A percentile compares a stretch with the other conserved stretches of the same genome.
phyloP scores from a whole-genome alignment of 2,113 vertebrate genomes.

The Gymnocephalus cernua region DNA sequence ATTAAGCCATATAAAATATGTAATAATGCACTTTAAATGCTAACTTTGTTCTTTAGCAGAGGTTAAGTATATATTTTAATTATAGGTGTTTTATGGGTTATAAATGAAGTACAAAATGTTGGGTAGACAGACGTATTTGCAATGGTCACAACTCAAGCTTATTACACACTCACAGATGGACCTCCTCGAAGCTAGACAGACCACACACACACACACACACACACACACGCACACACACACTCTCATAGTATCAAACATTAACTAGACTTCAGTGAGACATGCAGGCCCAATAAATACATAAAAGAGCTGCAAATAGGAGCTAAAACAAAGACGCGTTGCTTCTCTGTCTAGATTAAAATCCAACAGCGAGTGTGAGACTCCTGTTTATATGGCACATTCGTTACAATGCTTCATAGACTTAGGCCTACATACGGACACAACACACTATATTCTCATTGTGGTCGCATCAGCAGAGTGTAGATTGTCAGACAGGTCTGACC shows the following conservation, averaged over 20 bases:
- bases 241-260: conserved; percentile 54
- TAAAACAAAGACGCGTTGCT: conserved; percentile 35
- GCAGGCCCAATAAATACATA: conserved; percentile 57
- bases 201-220: conserved; percentile 30
- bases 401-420: not conserved
- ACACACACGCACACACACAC: conserved; percentile 33
- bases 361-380: conserved; percentile 27
- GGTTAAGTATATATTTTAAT: not conserved
- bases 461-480: conserved; percentile 35
- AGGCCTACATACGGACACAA: not conserved
- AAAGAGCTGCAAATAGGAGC: conserved; percentile 26
- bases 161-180: conserved; percentile 45
- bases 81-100: not conserved
- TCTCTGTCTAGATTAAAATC: conserved; percentile 3
- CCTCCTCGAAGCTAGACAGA: conserved; percentile 41
- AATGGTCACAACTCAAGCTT: conserved; percentile 10
- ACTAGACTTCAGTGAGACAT: conserved; percentile 52
- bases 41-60: not conserved
- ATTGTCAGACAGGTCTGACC: conserved; percentile 55
- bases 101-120: conserved; percentile 3
- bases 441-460: conserved; percentile 16
- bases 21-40: not conserved
- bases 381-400: conserved; percentile 25
- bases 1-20: not conserved
- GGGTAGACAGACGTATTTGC: not conserved